Base-by-base conservation (phyloP, 1,140 invertebrate genomes). In the Campodea augens region DNA sequence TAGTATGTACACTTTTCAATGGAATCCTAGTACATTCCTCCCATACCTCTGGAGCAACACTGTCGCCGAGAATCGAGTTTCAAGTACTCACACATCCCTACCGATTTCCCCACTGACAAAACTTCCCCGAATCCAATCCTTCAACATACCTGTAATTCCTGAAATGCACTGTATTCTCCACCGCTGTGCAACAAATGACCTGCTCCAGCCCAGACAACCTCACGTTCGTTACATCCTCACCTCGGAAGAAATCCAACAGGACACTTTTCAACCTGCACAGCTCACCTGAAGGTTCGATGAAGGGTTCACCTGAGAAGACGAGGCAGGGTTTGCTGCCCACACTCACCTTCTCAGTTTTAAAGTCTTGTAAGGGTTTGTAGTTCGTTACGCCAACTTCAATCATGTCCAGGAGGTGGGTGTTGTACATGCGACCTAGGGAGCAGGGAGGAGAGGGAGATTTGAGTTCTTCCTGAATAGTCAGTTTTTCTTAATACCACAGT, bases 391-490 rank as follows among this genome's bases (percentile, higher is more conserved):
- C 86, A 48, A 99, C 71, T 68, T 99, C 95, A 53, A 92, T 74
- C 88, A 98, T 96, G 58, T 98, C 95, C 32, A 98, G 64, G 22
- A 98, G 60, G 39, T 81, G 78, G 55, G 82, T 71, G 63, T 98
- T 85, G 65, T 79, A 97, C 52, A 84, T 79, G 52, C 95, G 70
- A 2, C 77, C 75, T 71, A 51, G 5, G 58, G 53, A 46, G 42
- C 44, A 52, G 29, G 27, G 39, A 51, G 15, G 12, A 18, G 32
- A 3, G 40, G n/a, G 21, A 27, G 5, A 39, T 13, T 2, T 43
- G 7, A 10, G 7, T 32, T 32, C 27, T 32, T 15, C n/a, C 7
- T 32, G 7, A 15, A 32, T 10, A 15, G 27, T 32, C 7, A 10
- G 15, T 15, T 7, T 10, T 7, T 7, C 27, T 10, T 32, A 15